A percentile compares a stretch with the other conserved stretches of the same genome.
phyloP scores from a whole-genome alignment of 2,797 vertebrate species.

The Diplodus puntazzo region DNA sequence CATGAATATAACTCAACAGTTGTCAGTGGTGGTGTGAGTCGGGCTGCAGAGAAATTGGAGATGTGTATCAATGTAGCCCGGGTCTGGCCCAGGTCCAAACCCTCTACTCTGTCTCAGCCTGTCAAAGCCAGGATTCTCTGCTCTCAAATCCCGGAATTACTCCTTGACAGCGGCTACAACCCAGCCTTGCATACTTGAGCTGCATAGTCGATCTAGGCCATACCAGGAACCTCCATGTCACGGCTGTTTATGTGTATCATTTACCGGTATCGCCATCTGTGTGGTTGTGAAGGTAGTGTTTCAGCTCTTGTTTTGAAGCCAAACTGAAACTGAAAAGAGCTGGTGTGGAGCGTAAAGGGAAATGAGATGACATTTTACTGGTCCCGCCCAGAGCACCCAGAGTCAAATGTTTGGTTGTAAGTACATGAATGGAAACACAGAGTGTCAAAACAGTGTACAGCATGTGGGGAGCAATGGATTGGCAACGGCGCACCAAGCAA shows the following conservation, averaged over 20 bases:
- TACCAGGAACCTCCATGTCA: constrained; percentile 59
- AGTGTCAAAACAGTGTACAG: constrained; percentile 28
- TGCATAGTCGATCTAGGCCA: constrained; percentile 31
- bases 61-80: constrained; percentile 71
- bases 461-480: constrained; percentile 1
- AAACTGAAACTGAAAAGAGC: constrained; percentile 69
- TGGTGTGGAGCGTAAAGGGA: constrained; percentile 57
- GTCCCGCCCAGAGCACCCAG: constrained; percentile 61
- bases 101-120: constrained; percentile 68
- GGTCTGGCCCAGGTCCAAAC: constrained; percentile 69
- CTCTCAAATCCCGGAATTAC: constrained; percentile 66
- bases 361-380: constrained; percentile 73
- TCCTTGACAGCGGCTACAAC: constrained; percentile 63
- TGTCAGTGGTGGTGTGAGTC: constrained; percentile 51
- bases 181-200: constrained; percentile 50
- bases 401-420: constrained; percentile 51
- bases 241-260: constrained; percentile 46
- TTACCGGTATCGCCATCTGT: constrained; percentile 50
- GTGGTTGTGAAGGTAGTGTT: constrained; percentile 46
- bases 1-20: constrained; percentile 46
- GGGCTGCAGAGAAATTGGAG: constrained; percentile 68
- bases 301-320: constrained; percentile 40
- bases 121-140: constrained; percentile 66
- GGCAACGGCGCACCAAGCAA: constrained; percentile 3
- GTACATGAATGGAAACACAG: constrained; percentile 49